Conservation (phyloP, 2,888 invertebrate species). For the Trichogramma evanescens region DNA sequence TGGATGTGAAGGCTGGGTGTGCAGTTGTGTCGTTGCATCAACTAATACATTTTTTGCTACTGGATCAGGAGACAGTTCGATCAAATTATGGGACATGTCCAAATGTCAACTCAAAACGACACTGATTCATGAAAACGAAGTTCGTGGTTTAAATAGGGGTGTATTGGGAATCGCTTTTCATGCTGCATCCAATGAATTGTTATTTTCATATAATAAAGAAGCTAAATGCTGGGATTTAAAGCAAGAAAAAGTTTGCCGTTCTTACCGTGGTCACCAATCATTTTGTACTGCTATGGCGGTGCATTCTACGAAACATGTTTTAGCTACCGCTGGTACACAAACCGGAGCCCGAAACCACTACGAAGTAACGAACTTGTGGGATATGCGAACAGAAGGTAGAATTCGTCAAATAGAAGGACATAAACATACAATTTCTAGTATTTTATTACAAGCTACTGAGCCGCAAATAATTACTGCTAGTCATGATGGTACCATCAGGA, state of each 20-base stretch:
- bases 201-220: slow-evolving; percentile 97
- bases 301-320: slow-evolving; percentile 91
- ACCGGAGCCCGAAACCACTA: slow-evolving; percentile 71
- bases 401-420: slow-evolving; percentile 94
- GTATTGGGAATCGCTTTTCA: slow-evolving; percentile 95
- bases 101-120: slow-evolving; percentile 93
- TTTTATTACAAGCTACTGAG: slow-evolving; percentile 85
- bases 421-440: slow-evolving; percentile 93
- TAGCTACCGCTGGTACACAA: slow-evolving; percentile 91
- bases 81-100: slow-evolving; percentile 99
- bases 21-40: slow-evolving; percentile 95
- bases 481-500: slow-evolving; percentile 91
- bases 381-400: slow-evolving; percentile 97
- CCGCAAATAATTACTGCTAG: slow-evolving; percentile 92
- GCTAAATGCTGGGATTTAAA: slow-evolving; percentile 99
- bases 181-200: slow-evolving; percentile 89
- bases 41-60: slow-evolving; percentile 93
- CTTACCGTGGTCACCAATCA: slow-evolving; percentile 97
- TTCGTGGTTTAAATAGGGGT: slow-evolving; percentile 86
- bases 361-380: slow-evolving; percentile 62
- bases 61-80: slow-evolving; percentile 95
- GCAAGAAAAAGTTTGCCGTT: slow-evolving; percentile 95
- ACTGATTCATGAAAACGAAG: slow-evolving; percentile 55
- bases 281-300: slow-evolving; percentile 81
- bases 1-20: slow-evolving; percentile 88